phyloP scores from a whole-genome alignment of 1,140 invertebrate genomes.

The Reticulitermes speratus region DNA sequence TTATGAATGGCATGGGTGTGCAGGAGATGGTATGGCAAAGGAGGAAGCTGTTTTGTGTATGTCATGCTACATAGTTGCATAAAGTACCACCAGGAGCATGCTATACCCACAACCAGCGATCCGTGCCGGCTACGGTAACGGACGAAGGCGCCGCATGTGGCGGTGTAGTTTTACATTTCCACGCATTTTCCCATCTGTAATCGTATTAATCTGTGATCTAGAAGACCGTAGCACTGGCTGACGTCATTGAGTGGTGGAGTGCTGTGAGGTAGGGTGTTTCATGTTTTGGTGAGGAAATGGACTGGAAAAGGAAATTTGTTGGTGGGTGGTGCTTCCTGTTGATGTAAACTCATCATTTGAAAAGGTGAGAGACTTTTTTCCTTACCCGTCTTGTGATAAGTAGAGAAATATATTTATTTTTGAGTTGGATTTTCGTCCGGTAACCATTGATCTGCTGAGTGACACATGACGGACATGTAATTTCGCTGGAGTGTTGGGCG shows the following conservation, averaged over 20 bases:
- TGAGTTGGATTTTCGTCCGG: background rate
- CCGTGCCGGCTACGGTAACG: too few relatives aligned
- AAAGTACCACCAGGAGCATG: too few relatives aligned
- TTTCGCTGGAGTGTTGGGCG: background rate
- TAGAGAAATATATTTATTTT: background rate
- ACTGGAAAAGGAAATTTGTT: slow-evolving; percentile 7
- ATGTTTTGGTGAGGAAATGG: slow-evolving; percentile 18
- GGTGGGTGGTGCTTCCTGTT: background rate
- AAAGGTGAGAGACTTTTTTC: slow-evolving; percentile 7
- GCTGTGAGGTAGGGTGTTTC: background rate
- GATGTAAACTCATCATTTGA: background rate
- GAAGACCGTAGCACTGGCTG: background rate
- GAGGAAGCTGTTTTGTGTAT: too few relatives aligned
- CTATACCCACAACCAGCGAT: too few relatives aligned
- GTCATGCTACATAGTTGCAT: too few relatives aligned
- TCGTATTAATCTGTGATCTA: background rate
- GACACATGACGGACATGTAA: background rate
- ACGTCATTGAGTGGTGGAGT: background rate
- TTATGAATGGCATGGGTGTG: too few relatives aligned
- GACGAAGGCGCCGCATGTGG: too few relatives aligned
- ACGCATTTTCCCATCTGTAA: too few relatives aligned
- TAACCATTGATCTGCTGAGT: background rate
- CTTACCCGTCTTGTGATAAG: background rate
- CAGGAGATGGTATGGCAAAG: too few relatives aligned
- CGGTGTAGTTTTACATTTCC: too few relatives aligned